Percentiles rank a stretch among this genome's conserved stretches.
phyloP scores from a whole-genome alignment of 2,797 vertebrate species.

The Coccyzus lansbergi region DNA sequence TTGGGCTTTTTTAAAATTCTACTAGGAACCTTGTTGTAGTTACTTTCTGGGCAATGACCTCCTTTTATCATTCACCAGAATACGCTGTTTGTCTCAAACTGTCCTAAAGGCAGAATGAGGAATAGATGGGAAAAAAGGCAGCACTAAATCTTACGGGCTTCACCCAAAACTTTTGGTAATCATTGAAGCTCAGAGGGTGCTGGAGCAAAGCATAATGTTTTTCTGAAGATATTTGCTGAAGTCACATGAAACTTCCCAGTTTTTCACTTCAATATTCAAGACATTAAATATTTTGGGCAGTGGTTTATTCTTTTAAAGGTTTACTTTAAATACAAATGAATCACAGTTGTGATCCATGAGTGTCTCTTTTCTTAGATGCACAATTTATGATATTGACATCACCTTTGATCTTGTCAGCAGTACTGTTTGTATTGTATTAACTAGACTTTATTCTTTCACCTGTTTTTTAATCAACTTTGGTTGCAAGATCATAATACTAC shows the following conservation, averaged over 20 bases:
- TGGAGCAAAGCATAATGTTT: not conserved
- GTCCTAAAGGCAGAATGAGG: not conserved
- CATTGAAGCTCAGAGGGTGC: not conserved
- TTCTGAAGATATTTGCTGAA: not conserved
- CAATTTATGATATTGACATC: rapidly evolving
- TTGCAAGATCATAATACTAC: not conserved
- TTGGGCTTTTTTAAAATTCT: not conserved
- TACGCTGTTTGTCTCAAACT: not conserved
- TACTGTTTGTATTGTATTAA: not conserved
- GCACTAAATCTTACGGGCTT: not conserved
- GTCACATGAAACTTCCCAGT: rapidly evolving
- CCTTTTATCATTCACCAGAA: not conserved
- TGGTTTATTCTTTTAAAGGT: not conserved
- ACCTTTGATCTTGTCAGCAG: not conserved
- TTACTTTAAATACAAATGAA: not conserved
- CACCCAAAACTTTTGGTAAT: not conserved
- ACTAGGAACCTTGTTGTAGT: not conserved
- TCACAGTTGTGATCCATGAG: not conserved
- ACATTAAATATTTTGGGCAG: not conserved
- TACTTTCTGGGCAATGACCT: not conserved
- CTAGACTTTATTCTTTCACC: not conserved
- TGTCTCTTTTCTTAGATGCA: not conserved
- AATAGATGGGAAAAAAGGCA: not conserved
- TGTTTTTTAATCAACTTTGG: not conserved
- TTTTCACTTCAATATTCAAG: not conserved